A percentile compares a stretch with the other conserved stretches of the same genome.
phyloP scores from a whole-genome alignment of 2,113 vertebrate genomes.

The Phainopepla nitens region DNA sequence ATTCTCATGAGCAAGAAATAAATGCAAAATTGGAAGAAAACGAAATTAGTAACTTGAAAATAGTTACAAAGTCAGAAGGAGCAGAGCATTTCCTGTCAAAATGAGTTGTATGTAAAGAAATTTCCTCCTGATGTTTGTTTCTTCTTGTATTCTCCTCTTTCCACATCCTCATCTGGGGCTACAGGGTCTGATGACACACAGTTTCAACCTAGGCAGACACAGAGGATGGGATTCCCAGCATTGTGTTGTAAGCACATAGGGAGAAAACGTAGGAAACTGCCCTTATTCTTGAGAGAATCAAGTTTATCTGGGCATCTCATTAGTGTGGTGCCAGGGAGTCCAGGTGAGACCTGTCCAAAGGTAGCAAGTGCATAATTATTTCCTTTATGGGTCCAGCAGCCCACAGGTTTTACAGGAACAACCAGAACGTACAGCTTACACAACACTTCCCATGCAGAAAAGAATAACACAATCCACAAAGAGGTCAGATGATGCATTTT shows the following conservation, averaged over 20 bases:
- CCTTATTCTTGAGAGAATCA: neutral
- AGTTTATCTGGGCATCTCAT: neutral
- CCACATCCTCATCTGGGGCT: neutral
- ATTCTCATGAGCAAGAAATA: neutral
- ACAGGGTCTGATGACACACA: neutral
- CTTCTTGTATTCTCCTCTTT: neutral
- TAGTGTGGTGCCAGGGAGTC: neutral
- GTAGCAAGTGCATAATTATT: neutral
- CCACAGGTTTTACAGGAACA: neutral
- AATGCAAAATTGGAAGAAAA: neutral
- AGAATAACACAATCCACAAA: neutral
- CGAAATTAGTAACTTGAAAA: neutral
- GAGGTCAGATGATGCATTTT: accelerated
- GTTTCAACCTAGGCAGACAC: neutral
- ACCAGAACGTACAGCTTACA: accelerated
- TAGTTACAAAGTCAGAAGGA: neutral
- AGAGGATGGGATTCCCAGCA: neutral
- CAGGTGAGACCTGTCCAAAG: neutral
- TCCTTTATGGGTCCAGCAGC: neutral
- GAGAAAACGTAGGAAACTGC: neutral
- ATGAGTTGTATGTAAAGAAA: neutral
- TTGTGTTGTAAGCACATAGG: neutral
- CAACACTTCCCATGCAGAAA: neutral
- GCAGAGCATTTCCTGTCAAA: neutral
- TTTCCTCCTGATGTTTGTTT: neutral